Base-by-base conservation (phyloP, 2,113 vertebrate genomes). In the Chionomys nivalis region DNA sequence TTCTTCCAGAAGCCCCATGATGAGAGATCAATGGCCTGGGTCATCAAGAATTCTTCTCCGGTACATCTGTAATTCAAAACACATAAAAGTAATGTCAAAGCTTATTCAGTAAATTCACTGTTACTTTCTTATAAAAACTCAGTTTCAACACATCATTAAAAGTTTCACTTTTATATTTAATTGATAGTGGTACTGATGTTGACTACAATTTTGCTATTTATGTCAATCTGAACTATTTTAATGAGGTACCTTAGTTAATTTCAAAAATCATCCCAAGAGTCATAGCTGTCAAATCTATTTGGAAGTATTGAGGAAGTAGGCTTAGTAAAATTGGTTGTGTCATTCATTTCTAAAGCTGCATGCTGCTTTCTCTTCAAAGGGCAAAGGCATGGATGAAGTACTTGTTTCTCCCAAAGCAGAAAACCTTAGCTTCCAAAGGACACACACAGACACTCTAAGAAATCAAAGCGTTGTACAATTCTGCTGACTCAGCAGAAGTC, bases 1-100 rank as follows among this genome's bases (percentile, higher is more conserved):
- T 99, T 99, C 99, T 98, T 98, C 99, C 99, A 99, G 39, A 99
- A 94, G 2, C 99, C 99, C 99, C 99, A 99, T 1, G 47, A 0
- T 3, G 98, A 99, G 0, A 42, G 65, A 0, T 99, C 98, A 0
- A 99, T 99, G 1, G 99, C 99, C 97, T 99, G 99, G 0, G 31
- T 77, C 1, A 0, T 0, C 98, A 99, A 98, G 39, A 98, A 99
- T 0, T 97, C 89, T 36, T 99, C 98, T 2, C 99, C 99, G 0
- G 98, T 98, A 36, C 99, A 95, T 23, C 99, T 99, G 55, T 0
- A 98, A 98, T 65, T 33, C 70, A 97, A 90, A 19, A 92, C 58
- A 95, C 21, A 92, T 1, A 87, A 89, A 33, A 93, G 65, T 3
- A 55, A 82, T 47, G 44, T 72, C 70, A 68, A 85, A 39, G 26